Evolutionary conservation across 1,140 invertebrate genomes (phyloP).

Genomic region (Chlorops oryzae): DNA sequence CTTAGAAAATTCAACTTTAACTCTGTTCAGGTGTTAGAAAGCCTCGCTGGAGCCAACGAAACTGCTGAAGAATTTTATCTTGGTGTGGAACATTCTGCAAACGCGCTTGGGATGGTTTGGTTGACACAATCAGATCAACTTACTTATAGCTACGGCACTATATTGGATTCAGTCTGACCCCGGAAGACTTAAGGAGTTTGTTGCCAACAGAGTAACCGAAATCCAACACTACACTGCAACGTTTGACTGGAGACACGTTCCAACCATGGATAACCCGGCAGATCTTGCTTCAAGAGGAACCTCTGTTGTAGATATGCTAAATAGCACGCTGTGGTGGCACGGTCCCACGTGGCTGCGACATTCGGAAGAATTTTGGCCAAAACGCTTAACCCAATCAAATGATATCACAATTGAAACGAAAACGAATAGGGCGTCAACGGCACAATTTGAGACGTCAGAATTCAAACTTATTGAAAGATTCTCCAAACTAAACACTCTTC

Average conservation of each 20-base stretch:
- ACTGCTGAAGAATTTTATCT: not conserved
- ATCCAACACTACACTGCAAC: conserved; percentile 17
- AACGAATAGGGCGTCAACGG: not conserved
- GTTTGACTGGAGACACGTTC: conserved; percentile 42
- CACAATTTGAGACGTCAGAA: not conserved
- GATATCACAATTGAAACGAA: not conserved
- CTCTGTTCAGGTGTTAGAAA: not conserved
- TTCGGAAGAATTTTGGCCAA: not conserved
- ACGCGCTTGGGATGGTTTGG: not conserved
- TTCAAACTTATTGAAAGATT: not conserved
- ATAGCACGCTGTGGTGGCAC: not conserved
- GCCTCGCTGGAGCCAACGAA: not conserved
- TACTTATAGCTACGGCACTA: not conserved
- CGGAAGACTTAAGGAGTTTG: not conserved
- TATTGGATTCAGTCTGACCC: not conserved
- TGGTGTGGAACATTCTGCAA: not conserved
- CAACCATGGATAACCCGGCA: conserved; percentile 31
- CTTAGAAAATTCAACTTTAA: conserved; percentile 3
- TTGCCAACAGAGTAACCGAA: not conserved
- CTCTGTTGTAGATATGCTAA: not conserved
- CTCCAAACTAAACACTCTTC: not conserved
- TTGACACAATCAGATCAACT: not conserved
- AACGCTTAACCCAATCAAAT: conserved; percentile 22
- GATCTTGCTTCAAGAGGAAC: not conserved
- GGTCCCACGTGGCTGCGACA: not conserved